Conservation (phyloP, 2,888 invertebrate species). For the Trissonchulus latispiculum region DNA sequence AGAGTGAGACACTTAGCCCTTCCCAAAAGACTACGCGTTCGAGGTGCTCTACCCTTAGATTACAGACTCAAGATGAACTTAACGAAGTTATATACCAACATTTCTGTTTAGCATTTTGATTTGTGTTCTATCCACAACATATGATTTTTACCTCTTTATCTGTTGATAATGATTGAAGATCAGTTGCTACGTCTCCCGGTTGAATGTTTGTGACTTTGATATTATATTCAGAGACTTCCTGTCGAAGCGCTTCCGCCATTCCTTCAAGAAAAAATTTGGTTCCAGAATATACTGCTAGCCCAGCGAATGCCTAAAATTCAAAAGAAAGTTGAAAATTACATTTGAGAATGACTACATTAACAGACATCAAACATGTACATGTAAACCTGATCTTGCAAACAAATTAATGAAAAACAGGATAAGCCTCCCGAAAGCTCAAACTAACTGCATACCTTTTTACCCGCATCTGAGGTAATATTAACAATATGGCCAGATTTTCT, state of each 20-base stretch:
- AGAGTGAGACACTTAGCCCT: too few relatives aligned
- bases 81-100: too few relatives aligned
- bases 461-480: conserved; percentile 48
- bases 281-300: conserved; percentile 48
- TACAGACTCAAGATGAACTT: too few relatives aligned
- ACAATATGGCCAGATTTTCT: conserved; percentile 46
- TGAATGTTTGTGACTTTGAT: conserved; percentile 47
- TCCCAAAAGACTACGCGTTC: too few relatives aligned
- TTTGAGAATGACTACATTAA: neutral
- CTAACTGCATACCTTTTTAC: conserved; percentile 41
- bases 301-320: conserved; percentile 37
- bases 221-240: conserved; percentile 42
- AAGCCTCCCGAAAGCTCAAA: too few relatives aligned
- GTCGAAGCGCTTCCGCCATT: conserved; percentile 45
- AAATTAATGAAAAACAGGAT: too few relatives aligned
- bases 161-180: conserved; percentile 41
- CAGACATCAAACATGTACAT: too few relatives aligned
- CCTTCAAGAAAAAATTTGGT: conserved; percentile 49
- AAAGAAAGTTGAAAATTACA: conserved; percentile 4
- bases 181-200: conserved; percentile 47
- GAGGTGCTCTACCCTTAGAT: too few relatives aligned
- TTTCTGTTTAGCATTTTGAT: too few relatives aligned
- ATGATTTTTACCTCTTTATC: conserved; percentile 46
- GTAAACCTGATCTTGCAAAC: too few relatives aligned
- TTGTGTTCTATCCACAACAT: too few relatives aligned